Base-by-base conservation (phyloP, 2,888 invertebrate species). In the Nebria brevicollis region DNA sequence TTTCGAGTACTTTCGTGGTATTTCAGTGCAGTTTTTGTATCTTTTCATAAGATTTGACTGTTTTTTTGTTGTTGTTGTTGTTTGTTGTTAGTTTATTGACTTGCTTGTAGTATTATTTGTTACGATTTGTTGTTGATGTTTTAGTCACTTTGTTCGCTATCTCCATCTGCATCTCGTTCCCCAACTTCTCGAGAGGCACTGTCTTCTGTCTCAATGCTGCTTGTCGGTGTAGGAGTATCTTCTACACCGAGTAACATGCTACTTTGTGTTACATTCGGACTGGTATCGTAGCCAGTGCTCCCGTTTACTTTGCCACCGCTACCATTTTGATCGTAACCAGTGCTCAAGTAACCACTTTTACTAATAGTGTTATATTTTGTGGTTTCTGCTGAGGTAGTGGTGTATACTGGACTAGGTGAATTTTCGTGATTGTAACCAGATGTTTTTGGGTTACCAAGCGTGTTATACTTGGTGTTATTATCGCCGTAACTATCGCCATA, bases 141-240 rank as follows among this genome's bases (percentile, higher is more conserved):
- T 89, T 88, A 90, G 87, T 92, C 92, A 87, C 92, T 92, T 84
- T 91, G 91, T 86, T 92, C 92, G 83, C 90, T 91, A 85, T 92
- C 92, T 66, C 91, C 91, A 85, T 92, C 92, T 43, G 90, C 91
- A 82, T 91, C 92, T 81, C 90, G 89, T 83, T 92, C 92, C 25
- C 90, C 91, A 73, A 91, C 91, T 84, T 91, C 91, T 68, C 89
- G 87, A 65, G 90, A 89, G 83, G 89, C 90, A 79, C 91, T 91
- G 83, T 92, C 92, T 84, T 92, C 92, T 0, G 92, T 91, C 86
- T 91, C 92, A 83, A 91, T 91, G 85, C 91, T 91, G 85, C 91
- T 91, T 1, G 92, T 91, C 5, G 92, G 92, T 1, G 92, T 92
- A 42, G 91, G 90, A 65, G 91, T 91, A 81, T 92, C 92, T 82